Evolutionary conservation across 2,888 invertebrate genomes (phyloP).

Genomic region (Molanna angustata): DNA sequence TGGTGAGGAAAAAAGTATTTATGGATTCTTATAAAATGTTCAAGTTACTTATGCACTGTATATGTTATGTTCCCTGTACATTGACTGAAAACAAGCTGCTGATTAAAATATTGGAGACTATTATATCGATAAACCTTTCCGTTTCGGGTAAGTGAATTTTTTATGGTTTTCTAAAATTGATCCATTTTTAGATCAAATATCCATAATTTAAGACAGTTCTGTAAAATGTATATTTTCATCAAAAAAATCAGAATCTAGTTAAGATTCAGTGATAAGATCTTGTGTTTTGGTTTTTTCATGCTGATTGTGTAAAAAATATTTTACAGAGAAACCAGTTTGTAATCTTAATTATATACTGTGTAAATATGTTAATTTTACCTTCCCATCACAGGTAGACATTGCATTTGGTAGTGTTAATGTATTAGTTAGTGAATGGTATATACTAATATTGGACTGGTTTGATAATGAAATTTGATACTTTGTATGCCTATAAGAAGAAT

Average conservation of each 20-base stretch:
- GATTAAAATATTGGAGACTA: constrained; percentile 46
- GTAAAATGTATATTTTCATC: too few relatives aligned
- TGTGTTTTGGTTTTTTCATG: too few relatives aligned
- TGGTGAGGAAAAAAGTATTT: constrained; percentile 44
- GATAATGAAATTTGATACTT: constrained; percentile 19
- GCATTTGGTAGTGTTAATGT: too few relatives aligned
- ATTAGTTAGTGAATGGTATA: too few relatives aligned
- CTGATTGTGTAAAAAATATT: neutral
- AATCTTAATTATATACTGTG: neutral
- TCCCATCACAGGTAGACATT: too few relatives aligned
- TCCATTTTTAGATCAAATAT: too few relatives aligned
- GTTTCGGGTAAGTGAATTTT: constrained; percentile 43
- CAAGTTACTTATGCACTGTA: constrained; percentile 41
- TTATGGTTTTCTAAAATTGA: neutral
- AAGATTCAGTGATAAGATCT: too few relatives aligned
- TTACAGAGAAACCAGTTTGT: neutral
- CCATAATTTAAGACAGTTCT: too few relatives aligned
- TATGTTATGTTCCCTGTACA: constrained; percentile 38
- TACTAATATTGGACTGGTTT: too few relatives aligned
- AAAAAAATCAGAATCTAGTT: too few relatives aligned
- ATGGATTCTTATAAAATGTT: constrained; percentile 45
- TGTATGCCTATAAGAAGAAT: constrained; percentile 13
- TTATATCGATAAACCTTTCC: constrained; percentile 49
- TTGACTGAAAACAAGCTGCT: constrained; percentile 40
- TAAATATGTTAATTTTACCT: neutral